phyloP scores from a whole-genome alignment of 92 coral and sea anemone species.

The Actinernus sp. region DNA sequence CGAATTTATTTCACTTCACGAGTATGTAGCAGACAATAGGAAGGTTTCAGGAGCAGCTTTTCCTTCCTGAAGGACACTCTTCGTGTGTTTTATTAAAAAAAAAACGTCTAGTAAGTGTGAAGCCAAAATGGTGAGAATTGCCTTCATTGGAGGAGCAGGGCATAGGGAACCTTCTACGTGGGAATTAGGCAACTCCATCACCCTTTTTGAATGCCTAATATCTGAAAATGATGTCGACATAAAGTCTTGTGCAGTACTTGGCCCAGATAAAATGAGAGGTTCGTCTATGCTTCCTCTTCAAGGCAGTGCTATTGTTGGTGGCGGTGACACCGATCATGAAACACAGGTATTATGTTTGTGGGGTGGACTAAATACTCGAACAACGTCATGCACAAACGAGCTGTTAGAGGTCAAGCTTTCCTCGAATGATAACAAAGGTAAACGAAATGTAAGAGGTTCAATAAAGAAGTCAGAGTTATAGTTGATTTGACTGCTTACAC shows the following conservation, averaged over 20 bases:
- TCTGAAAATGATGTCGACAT: conserved; percentile 12
- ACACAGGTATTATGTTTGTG: background rate
- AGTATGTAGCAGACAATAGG: conserved; percentile 22
- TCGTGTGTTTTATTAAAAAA: conserved; percentile 21
- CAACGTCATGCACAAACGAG: conserved; percentile 10
- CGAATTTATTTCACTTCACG: conserved; percentile 15
- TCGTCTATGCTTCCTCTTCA: conserved; percentile 25
- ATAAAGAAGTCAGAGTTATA: background rate
- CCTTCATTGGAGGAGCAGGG: conserved; percentile 12
- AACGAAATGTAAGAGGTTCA: conserved; percentile 2
- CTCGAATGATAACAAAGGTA: background rate
- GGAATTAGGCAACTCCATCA: conserved; percentile 18
- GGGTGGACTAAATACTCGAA: conserved; percentile 29
- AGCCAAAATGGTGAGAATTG: conserved; percentile 3
- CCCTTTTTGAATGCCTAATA: conserved; percentile 6
- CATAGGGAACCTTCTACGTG: conserved; percentile 32
- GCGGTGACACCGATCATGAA: background rate
- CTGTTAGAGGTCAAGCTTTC: conserved; percentile 11
- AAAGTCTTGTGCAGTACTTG: conserved; percentile 7
- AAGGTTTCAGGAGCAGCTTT: conserved; percentile 35
- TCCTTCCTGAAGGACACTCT: conserved; percentile 16
- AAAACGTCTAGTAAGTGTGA: conserved; percentile 3
- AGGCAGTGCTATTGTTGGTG: conserved; percentile 7
- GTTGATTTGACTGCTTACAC: conserved; percentile 18
- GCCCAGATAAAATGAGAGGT: conserved; percentile 8